Conservation (phyloP, 1,140 invertebrate species). For the Bursaphelenchus mucronatus region DNA sequence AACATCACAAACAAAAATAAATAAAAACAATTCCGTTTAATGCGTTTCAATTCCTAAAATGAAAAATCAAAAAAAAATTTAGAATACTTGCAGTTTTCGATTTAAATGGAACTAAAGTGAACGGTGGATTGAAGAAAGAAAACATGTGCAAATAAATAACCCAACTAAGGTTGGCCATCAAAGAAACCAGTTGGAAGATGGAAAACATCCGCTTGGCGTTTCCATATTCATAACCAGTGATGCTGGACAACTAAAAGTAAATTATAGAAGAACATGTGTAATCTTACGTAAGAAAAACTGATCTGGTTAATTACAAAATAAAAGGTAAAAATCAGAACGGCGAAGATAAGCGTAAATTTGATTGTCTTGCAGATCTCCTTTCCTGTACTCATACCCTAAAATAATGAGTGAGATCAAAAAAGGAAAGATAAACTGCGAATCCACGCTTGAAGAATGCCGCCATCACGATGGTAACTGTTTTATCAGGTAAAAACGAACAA, state of each 20-base stretch:
- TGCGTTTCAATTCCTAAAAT: constrained; percentile 5
- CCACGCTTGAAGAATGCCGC: neutral
- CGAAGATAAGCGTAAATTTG: constrained; percentile 8
- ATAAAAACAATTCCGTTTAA: constrained; percentile 24
- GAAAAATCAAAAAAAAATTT: constrained; percentile 8
- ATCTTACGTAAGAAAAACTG: too few relatives aligned
- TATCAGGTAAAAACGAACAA: neutral
- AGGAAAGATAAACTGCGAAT: neutral
- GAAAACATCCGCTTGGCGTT: constrained; percentile 35
- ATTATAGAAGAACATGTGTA: too few relatives aligned
- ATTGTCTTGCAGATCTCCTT: too few relatives aligned
- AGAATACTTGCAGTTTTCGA: neutral
- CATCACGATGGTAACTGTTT: constrained; percentile 1
- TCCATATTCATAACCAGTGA: constrained; percentile 34
- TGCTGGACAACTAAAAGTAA: constrained; percentile 29
- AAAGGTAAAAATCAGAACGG: constrained; percentile 1
- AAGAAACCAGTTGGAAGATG: constrained; percentile 34
- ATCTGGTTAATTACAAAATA: neutral
- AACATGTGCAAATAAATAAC: constrained; percentile 44
- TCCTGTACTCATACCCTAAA: neutral
- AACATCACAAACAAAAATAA: constrained; percentile 38
- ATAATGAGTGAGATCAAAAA: constrained; percentile 5
- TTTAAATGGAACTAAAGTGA: constrained; percentile 11
- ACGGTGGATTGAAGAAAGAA: constrained; percentile 32
- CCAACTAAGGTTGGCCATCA: constrained; percentile 38